Evolutionary conservation across 2,888 invertebrate genomes (phyloP).

Genomic region (Protodeltote pygarga): DNA sequence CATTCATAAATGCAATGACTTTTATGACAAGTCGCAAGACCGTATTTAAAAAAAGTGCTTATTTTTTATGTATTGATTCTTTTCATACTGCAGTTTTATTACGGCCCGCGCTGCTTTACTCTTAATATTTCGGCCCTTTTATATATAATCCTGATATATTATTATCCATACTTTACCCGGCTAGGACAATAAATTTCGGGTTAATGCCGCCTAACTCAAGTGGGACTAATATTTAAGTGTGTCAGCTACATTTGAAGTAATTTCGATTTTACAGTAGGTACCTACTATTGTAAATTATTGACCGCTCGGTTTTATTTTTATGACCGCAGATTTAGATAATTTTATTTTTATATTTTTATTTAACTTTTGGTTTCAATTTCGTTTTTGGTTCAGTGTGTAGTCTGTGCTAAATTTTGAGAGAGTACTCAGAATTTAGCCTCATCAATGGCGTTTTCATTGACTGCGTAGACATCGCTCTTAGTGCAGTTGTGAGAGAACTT

Average conservation of each 20-base stretch:
- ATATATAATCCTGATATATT: conserved; percentile 46
- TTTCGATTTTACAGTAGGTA: conserved; percentile 17
- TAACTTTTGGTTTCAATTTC: not conserved
- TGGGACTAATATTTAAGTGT: conserved; percentile 43
- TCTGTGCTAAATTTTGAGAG: too few species aligned
- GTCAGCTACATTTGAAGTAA: conserved; percentile 32
- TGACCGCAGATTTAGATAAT: too few species aligned
- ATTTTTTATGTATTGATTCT: too few species aligned
- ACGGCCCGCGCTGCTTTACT: too few species aligned
- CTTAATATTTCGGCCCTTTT: conserved; percentile 29
- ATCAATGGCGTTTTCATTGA: too few species aligned
- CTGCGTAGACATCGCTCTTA: too few species aligned
- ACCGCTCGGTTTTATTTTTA: not conserved
- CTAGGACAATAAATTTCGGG: conserved; percentile 30
- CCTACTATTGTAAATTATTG: conserved; percentile 5
- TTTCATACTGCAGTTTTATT: too few species aligned
- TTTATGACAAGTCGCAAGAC: too few species aligned
- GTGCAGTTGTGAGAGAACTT: too few species aligned
- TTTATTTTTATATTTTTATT: not conserved
- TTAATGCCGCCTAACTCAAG: conserved; percentile 39
- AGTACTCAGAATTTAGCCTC: too few species aligned
- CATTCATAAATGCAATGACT: too few species aligned
- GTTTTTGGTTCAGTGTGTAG: not conserved
- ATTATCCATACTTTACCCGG: conserved; percentile 39
- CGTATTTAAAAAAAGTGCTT: too few species aligned